Evolutionary conservation across 2,888 invertebrate species (phyloP), one percentile per base, ranked within the genome.

Genomic region (Cylloceria caligata): DNA sequence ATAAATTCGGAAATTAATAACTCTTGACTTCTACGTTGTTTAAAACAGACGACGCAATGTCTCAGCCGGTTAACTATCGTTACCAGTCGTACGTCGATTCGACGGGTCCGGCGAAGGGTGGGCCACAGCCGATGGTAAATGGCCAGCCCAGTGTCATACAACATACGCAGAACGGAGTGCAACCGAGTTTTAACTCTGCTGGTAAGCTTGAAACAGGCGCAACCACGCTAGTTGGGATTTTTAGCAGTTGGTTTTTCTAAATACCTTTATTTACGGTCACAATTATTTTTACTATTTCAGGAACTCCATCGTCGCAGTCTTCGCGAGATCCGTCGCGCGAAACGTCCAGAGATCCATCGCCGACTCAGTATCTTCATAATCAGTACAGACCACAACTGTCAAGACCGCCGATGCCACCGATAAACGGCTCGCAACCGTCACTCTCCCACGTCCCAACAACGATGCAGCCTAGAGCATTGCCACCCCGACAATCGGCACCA

Each of bases 251-350:
- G n/a, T n/a, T n/a, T n/a, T n/a, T n/a, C n/a, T n/a, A n/a, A n/a
- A n/a, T n/a, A n/a, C n/a, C n/a, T 21, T 64, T 7, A 24, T 64
- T 27, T 52, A 6, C n/a, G n/a, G n/a, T n/a, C n/a, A n/a, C n/a
- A n/a, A n/a, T n/a, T n/a, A n/a, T n/a, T 11, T 24, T 11, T 21
- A 24, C 7, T 39, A 11, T 80, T 87, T 1, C 76, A 93, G 93
- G 92, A 76, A 93, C 92, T 34, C 89, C 93, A 30, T 93, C 93
- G 5, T 92, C 93, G 9, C 93, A 93, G 65, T 93, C 93, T 19
- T 94, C 94, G 2, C 90, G 94, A 74, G 93, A 94, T 78, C 93
- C 93, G 4, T 94, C 94, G 3, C 90, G 94, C 68, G 91, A 94
- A 80, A 93, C 93, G 7, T 94, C 94, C 3, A 90, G 94, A 71